Conservation (phyloP, 2,797 vertebrate species). For the Sphenopsis melanotis region DNA sequence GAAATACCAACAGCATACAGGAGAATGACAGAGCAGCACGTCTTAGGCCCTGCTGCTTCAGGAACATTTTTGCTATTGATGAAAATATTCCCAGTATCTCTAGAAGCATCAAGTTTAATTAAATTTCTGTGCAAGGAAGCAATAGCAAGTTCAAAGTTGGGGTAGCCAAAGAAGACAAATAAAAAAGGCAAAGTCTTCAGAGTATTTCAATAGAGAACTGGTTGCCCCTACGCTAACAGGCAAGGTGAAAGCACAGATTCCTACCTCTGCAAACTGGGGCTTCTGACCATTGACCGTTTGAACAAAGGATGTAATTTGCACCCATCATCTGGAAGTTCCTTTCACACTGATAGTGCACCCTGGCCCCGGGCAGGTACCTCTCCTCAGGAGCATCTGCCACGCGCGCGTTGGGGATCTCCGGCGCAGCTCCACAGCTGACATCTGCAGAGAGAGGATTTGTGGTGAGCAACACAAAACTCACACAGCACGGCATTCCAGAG, state of each 20-base stretch:
- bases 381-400: not conserved
- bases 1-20: not conserved
- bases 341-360: slow-evolving; percentile 22
- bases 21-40: not conserved
- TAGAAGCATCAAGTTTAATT: not conserved
- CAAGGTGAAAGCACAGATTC: not conserved
- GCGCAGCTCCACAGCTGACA: not conserved
- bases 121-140: not conserved
- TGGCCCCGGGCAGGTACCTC: not conserved
- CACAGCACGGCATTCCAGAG: not conserved
- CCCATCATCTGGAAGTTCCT: not conserved
- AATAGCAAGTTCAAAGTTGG: not conserved
- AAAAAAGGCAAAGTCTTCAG: not conserved
- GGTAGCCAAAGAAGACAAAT: not conserved
- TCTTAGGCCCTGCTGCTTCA: not conserved
- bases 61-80: not conserved
- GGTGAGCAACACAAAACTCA: not conserved
- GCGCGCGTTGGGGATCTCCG: not conserved
- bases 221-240: not conserved
- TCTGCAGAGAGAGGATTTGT: not conserved
- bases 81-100: not conserved
- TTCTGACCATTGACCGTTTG: slow-evolving; percentile 47
- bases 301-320: not conserved
- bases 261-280: slow-evolving; percentile 59
- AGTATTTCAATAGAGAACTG: not conserved